Conservation (phyloP, 1,140 invertebrate species). For the Penaeus japonicus region DNA sequence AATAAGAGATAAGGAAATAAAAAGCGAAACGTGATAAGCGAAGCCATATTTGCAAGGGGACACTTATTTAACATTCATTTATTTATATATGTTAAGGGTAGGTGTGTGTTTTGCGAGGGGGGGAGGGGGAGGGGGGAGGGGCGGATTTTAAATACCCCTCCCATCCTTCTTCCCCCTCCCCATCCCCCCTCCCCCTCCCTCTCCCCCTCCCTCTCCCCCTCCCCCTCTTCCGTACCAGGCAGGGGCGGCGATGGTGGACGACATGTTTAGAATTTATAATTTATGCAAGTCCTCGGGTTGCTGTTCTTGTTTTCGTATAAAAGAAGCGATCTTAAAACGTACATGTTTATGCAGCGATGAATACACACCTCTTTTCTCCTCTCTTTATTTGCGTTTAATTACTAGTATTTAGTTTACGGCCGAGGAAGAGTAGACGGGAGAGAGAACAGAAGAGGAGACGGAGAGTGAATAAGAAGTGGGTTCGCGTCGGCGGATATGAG, state of each 20-base stretch:
- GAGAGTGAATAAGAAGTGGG: neutral
- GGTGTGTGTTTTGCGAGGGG: neutral
- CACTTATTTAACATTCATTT: neutral
- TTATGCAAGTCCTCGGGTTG: no score
- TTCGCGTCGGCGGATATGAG: neutral
- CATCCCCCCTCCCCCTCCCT: neutral
- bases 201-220: neutral
- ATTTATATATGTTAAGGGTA: neutral
- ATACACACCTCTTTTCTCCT: neutral
- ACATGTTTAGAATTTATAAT: no score
- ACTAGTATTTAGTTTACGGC: slow-evolving; percentile 7
- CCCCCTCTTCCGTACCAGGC: neutral
- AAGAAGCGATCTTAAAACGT: neutral
- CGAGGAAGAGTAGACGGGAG: neutral
- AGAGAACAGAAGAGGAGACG: neutral
- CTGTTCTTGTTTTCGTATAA: neutral
- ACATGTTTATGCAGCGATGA: neutral
- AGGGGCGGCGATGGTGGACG: no score
- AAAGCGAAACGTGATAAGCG: no score
- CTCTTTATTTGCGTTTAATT: slow-evolving; percentile 4
- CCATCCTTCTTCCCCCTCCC: neutral
- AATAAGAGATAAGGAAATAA: no score
- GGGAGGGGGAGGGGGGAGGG: neutral
- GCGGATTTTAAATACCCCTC: neutral
- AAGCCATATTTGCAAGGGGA: no score